phyloP scores from a whole-genome alignment of 2,888 invertebrate genomes.

The Monoplex corrugatus region DNA sequence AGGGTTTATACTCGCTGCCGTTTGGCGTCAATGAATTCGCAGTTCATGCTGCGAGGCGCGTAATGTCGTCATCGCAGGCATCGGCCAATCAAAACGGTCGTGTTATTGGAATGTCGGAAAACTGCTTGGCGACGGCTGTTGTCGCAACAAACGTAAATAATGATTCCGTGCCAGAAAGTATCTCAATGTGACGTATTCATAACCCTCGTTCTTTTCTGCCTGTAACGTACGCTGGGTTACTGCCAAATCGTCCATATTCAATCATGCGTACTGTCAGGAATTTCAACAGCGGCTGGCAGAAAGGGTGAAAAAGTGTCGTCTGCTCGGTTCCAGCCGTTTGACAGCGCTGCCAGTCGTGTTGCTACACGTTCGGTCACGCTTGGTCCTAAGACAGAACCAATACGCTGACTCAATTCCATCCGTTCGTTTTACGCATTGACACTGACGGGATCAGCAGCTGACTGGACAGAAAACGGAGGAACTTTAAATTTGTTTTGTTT shows the following conservation, averaged over 20 bases:
- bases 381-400: background rate
- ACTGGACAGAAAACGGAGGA: background rate
- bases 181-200: constrained; percentile 16
- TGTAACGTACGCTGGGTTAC: background rate
- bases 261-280: constrained; percentile 15
- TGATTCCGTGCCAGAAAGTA: constrained; percentile 38
- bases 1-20: too few relatives aligned
- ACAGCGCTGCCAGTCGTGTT: constrained; percentile 23
- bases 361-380: constrained; percentile 46
- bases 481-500: constrained; percentile 3
- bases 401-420: constrained; percentile 5
- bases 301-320: constrained; percentile 37
- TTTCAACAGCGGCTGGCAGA: constrained; percentile 21
- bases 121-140: constrained; percentile 55
- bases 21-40: constrained; percentile 3
- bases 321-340: background rate
- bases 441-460: background rate
- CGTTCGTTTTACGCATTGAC: background rate
- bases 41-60: background rate
- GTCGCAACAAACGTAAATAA: constrained; percentile 50
- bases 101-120: constrained; percentile 42
- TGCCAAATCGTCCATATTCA: constrained; percentile 37
- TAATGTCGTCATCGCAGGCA: constrained; percentile 37
- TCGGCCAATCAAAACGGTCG: constrained; percentile 50
- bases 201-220: background rate